phyloP scores from a whole-genome alignment of 2,113 vertebrate species.

The Syrmaticus mikado region DNA sequence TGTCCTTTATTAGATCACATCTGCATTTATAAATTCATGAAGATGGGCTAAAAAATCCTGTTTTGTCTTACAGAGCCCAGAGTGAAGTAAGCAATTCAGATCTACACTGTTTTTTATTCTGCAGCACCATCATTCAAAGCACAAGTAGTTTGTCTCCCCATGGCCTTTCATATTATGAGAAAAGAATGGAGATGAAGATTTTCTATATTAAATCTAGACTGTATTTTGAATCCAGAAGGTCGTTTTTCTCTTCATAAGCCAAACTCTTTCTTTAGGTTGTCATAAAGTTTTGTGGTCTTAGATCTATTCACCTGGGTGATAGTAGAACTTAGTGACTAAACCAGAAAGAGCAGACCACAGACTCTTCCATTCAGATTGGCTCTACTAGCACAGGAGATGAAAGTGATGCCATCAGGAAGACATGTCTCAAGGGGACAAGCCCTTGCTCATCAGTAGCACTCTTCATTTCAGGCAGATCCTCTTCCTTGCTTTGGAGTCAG shows the following conservation, averaged over 20 bases:
- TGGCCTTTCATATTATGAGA: neutral
- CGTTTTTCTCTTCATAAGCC: neutral
- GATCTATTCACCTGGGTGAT: neutral
- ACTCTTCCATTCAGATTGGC: neutral
- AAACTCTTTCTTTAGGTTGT: neutral
- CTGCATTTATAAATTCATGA: conserved; percentile 32
- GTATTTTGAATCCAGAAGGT: neutral
- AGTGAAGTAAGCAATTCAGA: neutral
- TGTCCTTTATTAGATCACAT: conserved; percentile 46
- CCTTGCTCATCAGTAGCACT: neutral
- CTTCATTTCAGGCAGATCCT: neutral
- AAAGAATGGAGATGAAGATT: neutral
- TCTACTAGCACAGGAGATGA: neutral
- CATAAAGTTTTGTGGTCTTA: neutral
- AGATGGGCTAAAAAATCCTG: neutral
- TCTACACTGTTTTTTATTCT: neutral
- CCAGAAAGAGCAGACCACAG: neutral
- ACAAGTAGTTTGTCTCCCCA: neutral
- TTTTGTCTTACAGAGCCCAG: neutral
- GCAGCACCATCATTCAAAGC: neutral
- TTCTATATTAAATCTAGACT: neutral
- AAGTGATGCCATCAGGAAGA: neutral
- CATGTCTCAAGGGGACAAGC: neutral
- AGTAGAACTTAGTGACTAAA: neutral
- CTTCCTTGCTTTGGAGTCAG: neutral